Base-by-base conservation (phyloP, 2,797 vertebrate genomes). In the Leptodactylus fallax region DNA sequence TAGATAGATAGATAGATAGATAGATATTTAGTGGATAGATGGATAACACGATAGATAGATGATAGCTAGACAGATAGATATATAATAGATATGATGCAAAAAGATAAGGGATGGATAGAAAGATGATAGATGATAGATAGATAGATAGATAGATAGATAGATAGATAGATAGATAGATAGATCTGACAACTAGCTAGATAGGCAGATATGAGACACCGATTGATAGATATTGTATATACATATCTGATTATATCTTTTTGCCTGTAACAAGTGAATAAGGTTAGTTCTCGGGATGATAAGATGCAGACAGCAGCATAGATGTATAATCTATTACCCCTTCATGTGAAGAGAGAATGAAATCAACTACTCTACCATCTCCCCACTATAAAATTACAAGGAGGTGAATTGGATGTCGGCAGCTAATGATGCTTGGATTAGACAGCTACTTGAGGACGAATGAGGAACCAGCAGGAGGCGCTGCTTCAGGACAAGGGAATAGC, bases 381-480 rank as follows among this genome's bases (percentile, higher is more conserved):
- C n/a, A n/a, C n/a, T n/a, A n/a, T n/a, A n/a, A n/a, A n/a, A n/a
- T n/a, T n/a, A n/a, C n/a, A n/a, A n/a, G n/a, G 19, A 61, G 7
- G 21, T n/a, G 7, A 7, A 17, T 21, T 21, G 58, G 58, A 36
- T 36, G 36, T 36, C 45, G 6, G 0, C 21, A 12, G 9, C 45
- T n/a, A 19, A 45, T 13, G 45, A 12, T 51, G 5, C 11, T 16
- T 49, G 3, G n/a, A 74, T 12, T 12, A 51, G 17, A 49, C 45
- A 49, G 17, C 10, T n/a, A 6, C 45, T n/a, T 5, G 13, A 19
- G 69, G 69, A 72, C 13, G 69, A 5, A 8, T 7, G 7, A 65
- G 7, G 0, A 7, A 4, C 27, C 87, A 51, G 84, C 27, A 86
- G 88, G 79, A 83, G 88, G 84, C 79, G 88, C 84, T 86, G 83